A percentile compares a stretch with the other conserved stretches of the same genome.
Evolutionary conservation across 1,140 invertebrate species (phyloP).

Genomic region (Brevipalpus yothersi): DNA sequence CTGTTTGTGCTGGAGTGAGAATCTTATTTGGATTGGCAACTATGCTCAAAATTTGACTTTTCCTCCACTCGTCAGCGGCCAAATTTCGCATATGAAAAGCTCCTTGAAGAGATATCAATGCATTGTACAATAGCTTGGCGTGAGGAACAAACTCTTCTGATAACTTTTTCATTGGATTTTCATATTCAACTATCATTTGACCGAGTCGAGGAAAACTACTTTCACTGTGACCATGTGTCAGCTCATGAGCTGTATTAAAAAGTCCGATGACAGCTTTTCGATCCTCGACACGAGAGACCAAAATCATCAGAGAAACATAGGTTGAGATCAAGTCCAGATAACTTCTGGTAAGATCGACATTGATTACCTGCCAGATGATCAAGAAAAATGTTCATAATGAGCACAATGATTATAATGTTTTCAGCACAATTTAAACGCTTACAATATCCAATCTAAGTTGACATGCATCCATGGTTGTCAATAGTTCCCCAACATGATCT

Average conservation of each 20-base stretch:
- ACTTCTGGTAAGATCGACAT: constrained; percentile 84
- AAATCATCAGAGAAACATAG: constrained; percentile 84
- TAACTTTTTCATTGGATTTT: constrained; percentile 78
- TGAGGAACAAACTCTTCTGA: constrained; percentile 92
- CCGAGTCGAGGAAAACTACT: constrained; percentile 76
- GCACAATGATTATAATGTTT: neutral
- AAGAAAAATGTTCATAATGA: constrained; percentile 18
- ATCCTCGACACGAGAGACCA: constrained; percentile 87
- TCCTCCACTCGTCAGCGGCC: constrained; percentile 71
- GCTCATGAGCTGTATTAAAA: constrained; percentile 91
- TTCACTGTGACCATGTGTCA: constrained; percentile 72
- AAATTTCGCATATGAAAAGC: constrained; percentile 73
- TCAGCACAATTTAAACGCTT: neutral
- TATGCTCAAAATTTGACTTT: constrained; percentile 72
- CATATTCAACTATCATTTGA: constrained; percentile 94
- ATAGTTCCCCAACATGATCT: constrained; percentile 84
- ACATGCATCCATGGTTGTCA: constrained; percentile 94
- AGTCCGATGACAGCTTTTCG: constrained; percentile 84
- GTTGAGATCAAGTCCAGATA: constrained; percentile 84
- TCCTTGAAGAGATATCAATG: constrained; percentile 57
- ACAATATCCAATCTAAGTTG: constrained; percentile 72
- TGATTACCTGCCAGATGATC: constrained; percentile 34
- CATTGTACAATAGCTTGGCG: constrained; percentile 54
- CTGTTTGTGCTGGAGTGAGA: constrained; percentile 74
- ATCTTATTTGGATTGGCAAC: constrained; percentile 71